These are phyloP conservation scores for Sarcophilus harrisii DNA, from an alignment of 2,797 vertebrate genomes.

Conservation along the genomic window DNA sequence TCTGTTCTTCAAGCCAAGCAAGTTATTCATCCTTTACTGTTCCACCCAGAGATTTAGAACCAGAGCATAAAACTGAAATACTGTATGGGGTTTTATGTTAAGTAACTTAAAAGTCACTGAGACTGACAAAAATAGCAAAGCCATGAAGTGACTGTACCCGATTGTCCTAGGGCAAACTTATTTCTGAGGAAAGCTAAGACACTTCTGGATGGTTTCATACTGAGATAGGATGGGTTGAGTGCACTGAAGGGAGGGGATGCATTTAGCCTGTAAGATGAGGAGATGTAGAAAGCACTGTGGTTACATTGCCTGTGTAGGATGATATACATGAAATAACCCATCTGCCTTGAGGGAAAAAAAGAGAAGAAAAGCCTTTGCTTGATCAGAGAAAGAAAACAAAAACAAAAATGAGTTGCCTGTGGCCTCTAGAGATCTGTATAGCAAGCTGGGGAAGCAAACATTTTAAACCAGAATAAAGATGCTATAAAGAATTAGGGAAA, in stretches of 20 bases:
- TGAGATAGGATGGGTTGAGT: neutral
- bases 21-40: constrained; percentile 23
- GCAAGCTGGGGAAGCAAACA: neutral
- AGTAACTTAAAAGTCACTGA: constrained; percentile 44
- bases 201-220: constrained; percentile 10
- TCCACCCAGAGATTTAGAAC: constrained; percentile 54
- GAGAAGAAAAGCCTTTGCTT: neutral
- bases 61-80: constrained; percentile 53
- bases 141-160: neutral
- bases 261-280: constrained; percentile 24
- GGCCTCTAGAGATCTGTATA: neutral
- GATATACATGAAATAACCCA: constrained; percentile 30
- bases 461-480: neutral
- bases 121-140: constrained; percentile 57
- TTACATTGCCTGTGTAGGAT: constrained; percentile 33
- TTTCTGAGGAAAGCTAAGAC: neutral
- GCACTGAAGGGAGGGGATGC: constrained; percentile 47
- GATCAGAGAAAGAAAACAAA: neutral
- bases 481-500: constrained; percentile 5
- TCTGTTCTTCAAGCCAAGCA: constrained; percentile 23
- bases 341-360: constrained; percentile 27
- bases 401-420: constrained; percentile 14
- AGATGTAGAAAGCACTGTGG: constrained; percentile 17
- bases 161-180: neutral
- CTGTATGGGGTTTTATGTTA: constrained; percentile 50